Evolutionary conservation across 2,888 invertebrate genomes (phyloP).

Genomic region (Heliconius aoede): DNA sequence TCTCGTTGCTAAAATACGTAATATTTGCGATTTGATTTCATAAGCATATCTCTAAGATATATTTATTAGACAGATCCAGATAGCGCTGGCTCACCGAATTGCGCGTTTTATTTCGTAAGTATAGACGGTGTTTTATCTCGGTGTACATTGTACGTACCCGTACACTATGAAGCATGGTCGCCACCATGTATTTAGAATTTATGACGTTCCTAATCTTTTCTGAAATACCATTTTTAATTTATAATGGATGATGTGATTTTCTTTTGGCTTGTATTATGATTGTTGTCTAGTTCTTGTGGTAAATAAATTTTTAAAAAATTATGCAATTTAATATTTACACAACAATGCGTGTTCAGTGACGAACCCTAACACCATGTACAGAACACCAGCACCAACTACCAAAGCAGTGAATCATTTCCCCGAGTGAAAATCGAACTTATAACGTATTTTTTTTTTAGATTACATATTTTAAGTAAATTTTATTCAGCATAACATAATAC

Average conservation of each 20-base stretch:
- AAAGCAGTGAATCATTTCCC: too few species aligned
- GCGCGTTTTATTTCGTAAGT: conserved; percentile 44
- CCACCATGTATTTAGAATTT: conserved; percentile 33
- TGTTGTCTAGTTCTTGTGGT: not conserved
- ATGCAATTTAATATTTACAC: not conserved
- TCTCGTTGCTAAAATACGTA: not conserved
- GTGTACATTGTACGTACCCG: not conserved
- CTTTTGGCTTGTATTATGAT: not conserved
- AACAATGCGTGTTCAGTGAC: not conserved
- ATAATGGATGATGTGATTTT: conserved; percentile 14
- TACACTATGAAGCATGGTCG: conserved; percentile 31
- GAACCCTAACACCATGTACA: not conserved
- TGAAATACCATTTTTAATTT: conserved; percentile 23
- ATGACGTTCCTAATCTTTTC: conserved; percentile 31
- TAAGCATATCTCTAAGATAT: conserved; percentile 21
- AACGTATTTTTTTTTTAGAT: too few species aligned
- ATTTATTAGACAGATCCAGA: conserved; percentile 12
- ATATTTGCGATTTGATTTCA: conserved; percentile 21
- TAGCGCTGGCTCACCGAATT: conserved; percentile 10
- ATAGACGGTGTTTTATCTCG: conserved; percentile 32
- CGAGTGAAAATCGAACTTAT: too few species aligned
- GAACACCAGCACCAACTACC: too few species aligned
- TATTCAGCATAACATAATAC: too few species aligned
- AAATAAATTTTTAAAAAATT: not conserved
- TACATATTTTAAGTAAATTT: too few species aligned